Percentiles rank a stretch among this genome's conserved stretches.
phyloP scores from a whole-genome alignment of 2,888 invertebrate species.

The Macrophya alboannulata region DNA sequence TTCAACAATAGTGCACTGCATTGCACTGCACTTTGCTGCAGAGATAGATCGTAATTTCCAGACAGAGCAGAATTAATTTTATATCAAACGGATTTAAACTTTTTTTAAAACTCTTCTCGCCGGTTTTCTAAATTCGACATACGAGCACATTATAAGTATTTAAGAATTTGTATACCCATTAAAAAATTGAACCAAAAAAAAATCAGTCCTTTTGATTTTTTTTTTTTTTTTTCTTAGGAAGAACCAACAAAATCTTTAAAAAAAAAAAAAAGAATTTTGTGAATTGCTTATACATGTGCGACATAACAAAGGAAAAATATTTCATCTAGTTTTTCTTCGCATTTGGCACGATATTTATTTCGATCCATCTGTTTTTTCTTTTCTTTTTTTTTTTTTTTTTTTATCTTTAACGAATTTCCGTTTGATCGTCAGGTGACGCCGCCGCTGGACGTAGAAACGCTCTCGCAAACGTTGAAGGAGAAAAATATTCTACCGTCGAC shows the following conservation, averaged over 20 bases:
- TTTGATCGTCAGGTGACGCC: constrained; percentile 84
- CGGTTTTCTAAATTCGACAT: neutral
- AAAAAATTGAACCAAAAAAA: neutral
- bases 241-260: neutral
- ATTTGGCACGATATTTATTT: constrained; percentile 3
- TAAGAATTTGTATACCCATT: neutral
- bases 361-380: neutral
- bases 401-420: neutral
- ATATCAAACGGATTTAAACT: neutral
- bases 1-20: neutral
- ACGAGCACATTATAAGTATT: neutral
- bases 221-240: too few relatives aligned
- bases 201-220: too few relatives aligned
- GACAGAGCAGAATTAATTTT: neutral
- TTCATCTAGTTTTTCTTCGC: neutral
- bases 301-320: neutral
- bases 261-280: neutral
- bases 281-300: neutral
- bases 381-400: neutral
- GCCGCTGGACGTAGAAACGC: constrained; percentile 88
- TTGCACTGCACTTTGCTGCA: neutral
- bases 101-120: neutral
- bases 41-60: neutral
- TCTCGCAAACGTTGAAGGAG: constrained; percentile 89
- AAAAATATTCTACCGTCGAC: constrained; percentile 93